A percentile compares a stretch with the other conserved stretches of the same genome.
phyloP scores from a whole-genome alignment of 2,113 vertebrate genomes.

The Tachuris rubrigastra region DNA sequence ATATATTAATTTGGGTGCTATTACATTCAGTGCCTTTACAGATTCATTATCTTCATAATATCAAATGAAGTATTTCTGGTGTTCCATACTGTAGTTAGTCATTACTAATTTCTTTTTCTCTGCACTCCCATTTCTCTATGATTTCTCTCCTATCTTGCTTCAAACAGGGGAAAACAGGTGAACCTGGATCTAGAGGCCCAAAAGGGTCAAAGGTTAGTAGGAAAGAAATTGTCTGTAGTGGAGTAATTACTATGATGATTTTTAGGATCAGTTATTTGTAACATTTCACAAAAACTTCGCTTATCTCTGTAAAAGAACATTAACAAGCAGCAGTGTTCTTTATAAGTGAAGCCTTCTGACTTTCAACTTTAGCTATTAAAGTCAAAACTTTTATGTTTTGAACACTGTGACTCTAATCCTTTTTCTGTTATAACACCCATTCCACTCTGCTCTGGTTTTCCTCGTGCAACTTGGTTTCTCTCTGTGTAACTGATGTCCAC shows the following conservation, averaged over 20 bases:
- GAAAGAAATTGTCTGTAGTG: neutral
- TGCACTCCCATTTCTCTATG: constrained; percentile 45
- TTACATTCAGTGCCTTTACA: neutral
- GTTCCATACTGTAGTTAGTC: neutral
- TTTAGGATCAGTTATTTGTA: neutral
- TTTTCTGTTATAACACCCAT: neutral
- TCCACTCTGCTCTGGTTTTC: neutral
- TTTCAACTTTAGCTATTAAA: neutral
- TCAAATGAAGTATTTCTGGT: constrained; percentile 32
- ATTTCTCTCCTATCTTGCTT: constrained; percentile 48
- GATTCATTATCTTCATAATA: neutral
- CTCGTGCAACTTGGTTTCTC: neutral
- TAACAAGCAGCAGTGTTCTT: neutral
- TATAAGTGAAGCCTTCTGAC: neutral
- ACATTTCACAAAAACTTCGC: neutral
- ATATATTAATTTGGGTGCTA: neutral
- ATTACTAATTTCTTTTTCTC: constrained; percentile 58
- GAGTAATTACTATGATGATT: neutral
- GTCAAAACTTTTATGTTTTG: neutral
- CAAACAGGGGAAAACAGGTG: constrained; percentile 89
- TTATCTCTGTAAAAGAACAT: neutral
- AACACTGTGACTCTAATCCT: neutral
- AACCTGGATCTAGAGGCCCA: constrained; percentile 86
- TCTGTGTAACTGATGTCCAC: neutral
- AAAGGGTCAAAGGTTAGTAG: constrained; percentile 96